Percentiles rank a stretch among this genome's conserved stretches.
Conservation (phyloP, 2,113 vertebrate genomes). For the Gambusia affinis region DNA sequence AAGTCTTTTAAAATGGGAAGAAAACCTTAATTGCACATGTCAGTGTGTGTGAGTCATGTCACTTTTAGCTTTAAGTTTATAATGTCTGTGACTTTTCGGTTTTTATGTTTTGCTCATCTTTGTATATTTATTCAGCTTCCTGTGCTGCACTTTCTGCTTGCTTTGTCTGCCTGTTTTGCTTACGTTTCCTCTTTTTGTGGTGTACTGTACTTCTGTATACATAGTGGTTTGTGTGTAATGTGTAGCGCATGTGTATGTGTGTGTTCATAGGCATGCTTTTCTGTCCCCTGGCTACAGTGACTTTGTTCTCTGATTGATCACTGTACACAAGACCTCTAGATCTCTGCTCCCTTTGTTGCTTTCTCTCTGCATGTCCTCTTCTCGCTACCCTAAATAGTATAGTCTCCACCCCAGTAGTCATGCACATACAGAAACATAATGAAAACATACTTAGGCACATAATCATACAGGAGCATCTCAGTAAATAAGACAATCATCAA, state of each 20-base stretch:
- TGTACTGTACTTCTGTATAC: conserved; percentile 26
- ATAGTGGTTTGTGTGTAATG: conserved; percentile 6
- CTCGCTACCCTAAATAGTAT: conserved; percentile 77
- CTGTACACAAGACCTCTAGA: conserved; percentile 72
- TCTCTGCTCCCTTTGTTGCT: conserved; percentile 61
- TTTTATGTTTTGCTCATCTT: conserved; percentile 21
- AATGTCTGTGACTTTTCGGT: conserved; percentile 16
- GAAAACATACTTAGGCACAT: conserved; percentile 8
- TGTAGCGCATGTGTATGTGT: conserved; percentile 18
- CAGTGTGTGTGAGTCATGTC: conserved; percentile 15
- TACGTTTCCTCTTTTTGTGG: conserved; percentile 19
- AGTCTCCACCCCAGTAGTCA: conserved; percentile 49
- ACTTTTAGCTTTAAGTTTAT: conserved; percentile 17
- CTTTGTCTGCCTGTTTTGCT: conserved; percentile 23
- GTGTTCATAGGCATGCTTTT: conserved; percentile 43
- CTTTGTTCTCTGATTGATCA: conserved; percentile 77
- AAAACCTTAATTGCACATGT: conserved; percentile 20
- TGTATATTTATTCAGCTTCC: conserved; percentile 15
- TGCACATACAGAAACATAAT: conserved; percentile 37
- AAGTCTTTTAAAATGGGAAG: not conserved
- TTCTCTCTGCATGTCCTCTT: conserved; percentile 52
- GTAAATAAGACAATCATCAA: not conserved
- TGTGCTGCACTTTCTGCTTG: conserved; percentile 29
- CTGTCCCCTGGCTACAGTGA: conserved; percentile 64
- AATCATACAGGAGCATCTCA: not conserved